Conservation (phyloP, 2,888 invertebrate genomes). For the Entomobrya multifasciata region DNA sequence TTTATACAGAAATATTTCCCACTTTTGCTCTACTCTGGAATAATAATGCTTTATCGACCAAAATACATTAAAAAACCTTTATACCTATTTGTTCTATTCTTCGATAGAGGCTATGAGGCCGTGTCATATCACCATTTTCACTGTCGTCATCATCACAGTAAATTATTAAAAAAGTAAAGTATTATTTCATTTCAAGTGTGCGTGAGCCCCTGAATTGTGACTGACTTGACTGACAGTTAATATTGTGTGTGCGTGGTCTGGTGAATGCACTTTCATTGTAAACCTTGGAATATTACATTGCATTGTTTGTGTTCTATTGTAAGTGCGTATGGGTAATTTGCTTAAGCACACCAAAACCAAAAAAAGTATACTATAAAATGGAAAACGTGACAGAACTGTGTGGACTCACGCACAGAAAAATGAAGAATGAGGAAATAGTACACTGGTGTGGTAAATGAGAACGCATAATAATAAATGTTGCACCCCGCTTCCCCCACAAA, state of each 20-base stretch:
- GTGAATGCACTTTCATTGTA: slow-evolving; percentile 36
- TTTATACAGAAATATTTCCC: too few species aligned
- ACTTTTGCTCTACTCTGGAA: too few species aligned
- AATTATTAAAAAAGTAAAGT: slow-evolving; percentile 2
- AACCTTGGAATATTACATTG: slow-evolving; percentile 28
- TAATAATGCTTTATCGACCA: not conserved
- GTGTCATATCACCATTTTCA: slow-evolving; percentile 30
- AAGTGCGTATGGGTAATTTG: slow-evolving; percentile 50
- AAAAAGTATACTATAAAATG: not conserved
- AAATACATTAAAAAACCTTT: too few species aligned
- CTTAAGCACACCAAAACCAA: slow-evolving; percentile 44
- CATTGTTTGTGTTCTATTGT: not conserved
- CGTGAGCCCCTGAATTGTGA: slow-evolving; percentile 24
- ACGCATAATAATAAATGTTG: not conserved
- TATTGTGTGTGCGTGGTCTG: slow-evolving; percentile 20
- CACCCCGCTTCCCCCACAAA: not conserved
- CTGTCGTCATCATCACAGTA: slow-evolving; percentile 16
- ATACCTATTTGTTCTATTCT: too few species aligned
- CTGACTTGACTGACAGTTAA: not conserved
- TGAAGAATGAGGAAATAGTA: not conserved
- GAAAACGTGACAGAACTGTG: not conserved
- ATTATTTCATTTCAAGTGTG: slow-evolving; percentile 14
- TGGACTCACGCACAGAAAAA: slow-evolving; percentile 21
- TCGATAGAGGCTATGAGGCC: too few species aligned
- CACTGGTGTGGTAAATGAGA: not conserved